Evolutionary conservation across 35 echinoderm and acorn worm genomes (phyloP).

Genomic region (Anneissia japonica): DNA sequence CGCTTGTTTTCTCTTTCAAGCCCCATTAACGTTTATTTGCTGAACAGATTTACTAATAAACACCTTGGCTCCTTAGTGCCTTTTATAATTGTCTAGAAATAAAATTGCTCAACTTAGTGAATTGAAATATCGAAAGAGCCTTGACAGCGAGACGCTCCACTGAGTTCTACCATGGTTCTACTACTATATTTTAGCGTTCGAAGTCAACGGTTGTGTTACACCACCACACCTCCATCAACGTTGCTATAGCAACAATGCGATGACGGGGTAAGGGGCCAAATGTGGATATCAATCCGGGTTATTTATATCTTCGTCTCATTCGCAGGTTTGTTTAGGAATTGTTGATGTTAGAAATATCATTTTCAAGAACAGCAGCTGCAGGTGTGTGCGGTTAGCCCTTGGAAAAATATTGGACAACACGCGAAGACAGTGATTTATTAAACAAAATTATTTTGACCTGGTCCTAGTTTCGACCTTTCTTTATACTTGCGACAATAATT

Average conservation of each 20-base stretch:
- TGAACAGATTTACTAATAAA: background rate
- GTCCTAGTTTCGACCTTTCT: background rate
- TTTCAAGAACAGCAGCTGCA: background rate
- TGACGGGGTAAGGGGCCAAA: no score
- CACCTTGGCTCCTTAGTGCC: background rate
- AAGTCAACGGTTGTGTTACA: no score
- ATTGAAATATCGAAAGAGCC: no score
- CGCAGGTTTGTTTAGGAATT: no score
- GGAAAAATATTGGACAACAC: background rate
- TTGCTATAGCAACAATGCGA: no score
- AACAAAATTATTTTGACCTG: background rate
- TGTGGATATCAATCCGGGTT: no score
- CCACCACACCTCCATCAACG: no score
- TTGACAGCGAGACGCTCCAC: background rate
- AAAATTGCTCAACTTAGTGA: background rate
- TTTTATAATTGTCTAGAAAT: background rate
- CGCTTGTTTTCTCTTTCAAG: background rate
- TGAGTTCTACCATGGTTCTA: background rate
- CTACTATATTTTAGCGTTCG: background rate
- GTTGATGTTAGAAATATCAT: background rate
- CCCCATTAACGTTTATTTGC: background rate
- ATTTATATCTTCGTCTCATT: no score
- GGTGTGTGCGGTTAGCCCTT: background rate
- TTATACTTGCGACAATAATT: background rate
- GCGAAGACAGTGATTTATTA: background rate